Percentiles rank a stretch among this genome's conserved stretches.
These are phyloP conservation scores for Paedocypris micromegethes DNA, from an alignment of 2,797 vertebrate species.

Conservation along the genomic window DNA sequence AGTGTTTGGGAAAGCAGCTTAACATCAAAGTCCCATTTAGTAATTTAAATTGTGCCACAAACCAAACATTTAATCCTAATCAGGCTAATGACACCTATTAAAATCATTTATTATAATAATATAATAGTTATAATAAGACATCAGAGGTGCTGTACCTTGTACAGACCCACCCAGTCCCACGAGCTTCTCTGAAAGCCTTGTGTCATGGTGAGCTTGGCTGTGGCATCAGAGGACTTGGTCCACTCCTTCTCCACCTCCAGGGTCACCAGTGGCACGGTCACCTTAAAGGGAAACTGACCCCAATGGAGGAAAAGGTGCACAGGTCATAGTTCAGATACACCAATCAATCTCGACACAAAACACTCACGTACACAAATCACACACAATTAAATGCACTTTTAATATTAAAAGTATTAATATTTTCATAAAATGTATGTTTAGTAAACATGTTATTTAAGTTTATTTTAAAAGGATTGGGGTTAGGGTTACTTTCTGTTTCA, in stretches of 20 bases:
- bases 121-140: not conserved
- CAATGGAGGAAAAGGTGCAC: not conserved
- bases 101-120: conserved; percentile 1
- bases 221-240: conserved; percentile 80
- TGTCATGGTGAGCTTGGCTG: conserved; percentile 77
- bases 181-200: conserved; percentile 84
- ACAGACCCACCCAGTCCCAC: conserved; percentile 98
- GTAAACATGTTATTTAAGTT: too few relatives aligned
- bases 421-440: too few relatives aligned
- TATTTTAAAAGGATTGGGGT: too few relatives aligned
- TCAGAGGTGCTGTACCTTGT: conserved; percentile 69
- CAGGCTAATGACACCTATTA: not conserved
- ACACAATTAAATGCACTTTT: too few relatives aligned
- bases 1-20: too few relatives aligned
- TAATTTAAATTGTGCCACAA: not conserved
- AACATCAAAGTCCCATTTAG: too few relatives aligned
- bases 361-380: too few relatives aligned
- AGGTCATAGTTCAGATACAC: too few relatives aligned
- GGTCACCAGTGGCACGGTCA: conserved; percentile 77
- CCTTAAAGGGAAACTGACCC: conserved; percentile 82
- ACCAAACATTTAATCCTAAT: not conserved
- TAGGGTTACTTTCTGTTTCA: too few relatives aligned
- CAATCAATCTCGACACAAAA: too few relatives aligned
- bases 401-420: too few relatives aligned
- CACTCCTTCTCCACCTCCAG: conserved; percentile 86